Percentiles rank a stretch among this genome's conserved stretches.
Conservation (phyloP, 1,140 invertebrate species). For the Dendroctonus ponderosae region DNA sequence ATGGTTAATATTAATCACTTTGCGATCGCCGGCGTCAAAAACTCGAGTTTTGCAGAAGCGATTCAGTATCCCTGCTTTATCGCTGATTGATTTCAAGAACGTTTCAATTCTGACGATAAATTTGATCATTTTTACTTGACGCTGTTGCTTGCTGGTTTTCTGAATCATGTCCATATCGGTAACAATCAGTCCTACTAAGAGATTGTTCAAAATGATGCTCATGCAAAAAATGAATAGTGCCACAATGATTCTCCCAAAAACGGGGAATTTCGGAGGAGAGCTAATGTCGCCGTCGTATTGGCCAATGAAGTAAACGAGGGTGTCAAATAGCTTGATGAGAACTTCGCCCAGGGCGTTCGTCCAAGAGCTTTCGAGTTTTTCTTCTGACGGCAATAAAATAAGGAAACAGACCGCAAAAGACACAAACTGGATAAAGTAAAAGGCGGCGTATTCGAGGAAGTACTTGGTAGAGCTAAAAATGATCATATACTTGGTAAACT, state of each 20-base stretch:
- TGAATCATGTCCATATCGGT: conserved; percentile 38
- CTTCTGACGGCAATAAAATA: conserved; percentile 31
- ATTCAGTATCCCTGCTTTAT: no score
- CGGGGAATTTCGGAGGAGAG: conserved; percentile 17
- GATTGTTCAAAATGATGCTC: conserved; percentile 40
- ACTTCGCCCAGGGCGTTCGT: conserved; percentile 8
- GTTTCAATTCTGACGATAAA: conserved; percentile 29
- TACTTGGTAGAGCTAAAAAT: conserved; percentile 37
- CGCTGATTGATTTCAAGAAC: no score
- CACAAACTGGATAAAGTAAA: conserved; percentile 40
- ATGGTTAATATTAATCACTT: neutral
- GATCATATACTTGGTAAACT: conserved; percentile 39
- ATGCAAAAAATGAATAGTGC: conserved; percentile 38
- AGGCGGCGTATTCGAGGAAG: conserved; percentile 36
- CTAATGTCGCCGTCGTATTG: conserved; percentile 32
- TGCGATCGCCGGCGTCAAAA: conserved; percentile 5
- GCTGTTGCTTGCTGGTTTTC: conserved; percentile 30
- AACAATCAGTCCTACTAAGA: conserved; percentile 37
- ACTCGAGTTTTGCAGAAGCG: neutral
- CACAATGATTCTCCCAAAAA: conserved; percentile 36
- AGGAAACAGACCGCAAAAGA: conserved; percentile 39
- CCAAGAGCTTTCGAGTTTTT: conserved; percentile 1
- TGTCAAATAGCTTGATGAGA: conserved; percentile 34
- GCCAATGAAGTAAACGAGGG: conserved; percentile 36
- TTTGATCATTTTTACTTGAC: conserved; percentile 36